A percentile compares a stretch with the other conserved stretches of the same genome.
These are phyloP conservation scores for Neoniphon sammara DNA, from an alignment of 2,797 vertebrate genomes.

Conservation along the genomic window DNA sequence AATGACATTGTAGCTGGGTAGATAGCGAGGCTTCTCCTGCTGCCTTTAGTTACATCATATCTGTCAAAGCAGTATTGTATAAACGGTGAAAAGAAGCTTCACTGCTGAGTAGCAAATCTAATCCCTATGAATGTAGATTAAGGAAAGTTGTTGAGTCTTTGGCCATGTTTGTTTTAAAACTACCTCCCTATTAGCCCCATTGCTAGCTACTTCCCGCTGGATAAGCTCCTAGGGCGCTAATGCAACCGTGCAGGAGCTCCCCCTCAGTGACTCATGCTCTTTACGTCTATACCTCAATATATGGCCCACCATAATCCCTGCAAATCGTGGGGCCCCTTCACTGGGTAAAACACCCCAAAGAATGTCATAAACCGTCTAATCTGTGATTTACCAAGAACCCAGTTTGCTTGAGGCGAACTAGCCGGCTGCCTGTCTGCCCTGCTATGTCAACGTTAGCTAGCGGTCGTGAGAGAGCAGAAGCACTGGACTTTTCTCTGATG, in stretches of 20 bases:
- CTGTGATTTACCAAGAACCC: constrained; percentile 77
- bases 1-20: too few relatives aligned
- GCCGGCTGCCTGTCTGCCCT: constrained; percentile 34
- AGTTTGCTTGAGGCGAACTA: constrained; percentile 39
- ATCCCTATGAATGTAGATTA: constrained; percentile 74
- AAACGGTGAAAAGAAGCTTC: background rate
- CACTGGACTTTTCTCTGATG: constrained; percentile 33
- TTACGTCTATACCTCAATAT: constrained; percentile 80
- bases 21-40: too few relatives aligned
- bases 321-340: constrained; percentile 70
- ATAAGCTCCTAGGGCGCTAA: constrained; percentile 72
- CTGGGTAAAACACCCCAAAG: constrained; percentile 78
- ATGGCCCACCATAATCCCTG: constrained; percentile 78
- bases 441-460: constrained; percentile 35
- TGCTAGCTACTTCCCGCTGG: constrained; percentile 59
- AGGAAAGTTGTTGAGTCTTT: constrained; percentile 69
- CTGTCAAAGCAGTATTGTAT: background rate
- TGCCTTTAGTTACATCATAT: background rate
- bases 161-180: constrained; percentile 81
- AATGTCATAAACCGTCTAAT: constrained; percentile 85
- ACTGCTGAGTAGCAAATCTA: constrained; percentile 46
- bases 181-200: constrained; percentile 66
- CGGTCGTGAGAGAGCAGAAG: constrained; percentile 10
- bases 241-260: constrained; percentile 59
- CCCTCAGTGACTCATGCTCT: constrained; percentile 66